A percentile compares a stretch with the other conserved stretches of the same genome.
phyloP scores from a whole-genome alignment of 2,888 invertebrate species.

The Agonopterix alstromeriana region DNA sequence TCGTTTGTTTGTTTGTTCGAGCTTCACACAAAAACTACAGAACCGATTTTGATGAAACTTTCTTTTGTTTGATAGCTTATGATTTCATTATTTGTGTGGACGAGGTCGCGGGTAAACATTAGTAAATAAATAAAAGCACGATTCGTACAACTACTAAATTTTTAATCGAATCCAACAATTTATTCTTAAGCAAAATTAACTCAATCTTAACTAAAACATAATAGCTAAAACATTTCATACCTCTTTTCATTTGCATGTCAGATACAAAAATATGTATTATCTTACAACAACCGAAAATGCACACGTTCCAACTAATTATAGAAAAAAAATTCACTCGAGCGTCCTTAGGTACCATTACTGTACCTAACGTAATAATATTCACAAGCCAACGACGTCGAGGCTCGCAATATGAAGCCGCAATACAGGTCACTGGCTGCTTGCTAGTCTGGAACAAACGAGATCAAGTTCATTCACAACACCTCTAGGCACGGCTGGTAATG shows the following conservation, averaged over 20 bases:
- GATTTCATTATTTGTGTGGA: no score
- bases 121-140: conserved; percentile 22
- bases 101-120: no score
- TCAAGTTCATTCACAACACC: background rate
- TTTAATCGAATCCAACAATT: conserved; percentile 72
- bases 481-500: no score
- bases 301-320: conserved; percentile 58
- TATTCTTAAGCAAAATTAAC: conserved; percentile 64
- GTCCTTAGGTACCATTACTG: conserved; percentile 48
- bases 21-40: no score
- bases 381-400: conserved; percentile 52
- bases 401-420: conserved; percentile 57
- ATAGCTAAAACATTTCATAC: conserved; percentile 57
- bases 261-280: conserved; percentile 70
- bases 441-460: conserved; percentile 44
- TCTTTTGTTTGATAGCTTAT: no score
- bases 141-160: conserved; percentile 56
- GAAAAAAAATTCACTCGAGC: conserved; percentile 49
- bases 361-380: conserved; percentile 54
- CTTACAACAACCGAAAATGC: conserved; percentile 67
- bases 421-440: conserved; percentile 50
- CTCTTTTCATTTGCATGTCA: conserved; percentile 51
- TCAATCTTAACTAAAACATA: conserved; percentile 65
- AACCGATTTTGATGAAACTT: no score
- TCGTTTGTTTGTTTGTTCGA: no score